Evolutionary conservation across 2,888 invertebrate species (phyloP).

Genomic region (Brachylomia viminalis): DNA sequence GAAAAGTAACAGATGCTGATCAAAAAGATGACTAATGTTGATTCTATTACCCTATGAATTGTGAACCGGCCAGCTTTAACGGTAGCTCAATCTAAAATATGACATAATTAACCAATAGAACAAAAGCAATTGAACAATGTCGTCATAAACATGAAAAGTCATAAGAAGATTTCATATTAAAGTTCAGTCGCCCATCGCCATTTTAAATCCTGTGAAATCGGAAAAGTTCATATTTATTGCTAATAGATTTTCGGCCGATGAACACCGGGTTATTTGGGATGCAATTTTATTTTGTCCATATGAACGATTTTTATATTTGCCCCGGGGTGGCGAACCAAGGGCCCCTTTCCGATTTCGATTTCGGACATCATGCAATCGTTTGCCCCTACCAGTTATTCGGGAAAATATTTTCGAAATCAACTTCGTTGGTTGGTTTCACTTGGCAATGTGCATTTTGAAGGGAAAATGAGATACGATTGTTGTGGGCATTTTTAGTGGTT

Average conservation of each 20-base stretch:
- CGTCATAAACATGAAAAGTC: conserved; percentile 85
- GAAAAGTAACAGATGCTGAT: neutral
- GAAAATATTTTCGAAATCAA: conserved; percentile 74
- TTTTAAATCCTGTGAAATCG: conserved; percentile 90
- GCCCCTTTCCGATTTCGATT: conserved; percentile 83
- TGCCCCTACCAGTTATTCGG: conserved; percentile 75
- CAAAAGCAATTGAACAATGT: conserved; percentile 81
- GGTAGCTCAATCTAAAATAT: conserved; percentile 49
- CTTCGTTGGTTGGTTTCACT: conserved; percentile 74
- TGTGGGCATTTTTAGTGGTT: too few species aligned
- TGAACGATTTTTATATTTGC: conserved; percentile 90
- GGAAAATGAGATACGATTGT: conserved; percentile 18
- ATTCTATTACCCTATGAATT: conserved; percentile 12
- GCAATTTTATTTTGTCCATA: conserved; percentile 91
- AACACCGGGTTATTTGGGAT: conserved; percentile 89
- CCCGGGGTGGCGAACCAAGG: conserved; percentile 79
- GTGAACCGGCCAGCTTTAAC: neutral
- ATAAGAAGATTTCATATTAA: conserved; percentile 82
- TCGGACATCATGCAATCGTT: conserved; percentile 82
- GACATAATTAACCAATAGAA: conserved; percentile 73
- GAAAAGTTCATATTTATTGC: conserved; percentile 91
- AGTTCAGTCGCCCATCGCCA: conserved; percentile 76
- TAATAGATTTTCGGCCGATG: conserved; percentile 90
- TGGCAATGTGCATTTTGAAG: conserved; percentile 66
- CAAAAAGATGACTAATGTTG: neutral